phyloP scores from a whole-genome alignment of 2,888 invertebrate species.

The Ophonus ardosiacus region DNA sequence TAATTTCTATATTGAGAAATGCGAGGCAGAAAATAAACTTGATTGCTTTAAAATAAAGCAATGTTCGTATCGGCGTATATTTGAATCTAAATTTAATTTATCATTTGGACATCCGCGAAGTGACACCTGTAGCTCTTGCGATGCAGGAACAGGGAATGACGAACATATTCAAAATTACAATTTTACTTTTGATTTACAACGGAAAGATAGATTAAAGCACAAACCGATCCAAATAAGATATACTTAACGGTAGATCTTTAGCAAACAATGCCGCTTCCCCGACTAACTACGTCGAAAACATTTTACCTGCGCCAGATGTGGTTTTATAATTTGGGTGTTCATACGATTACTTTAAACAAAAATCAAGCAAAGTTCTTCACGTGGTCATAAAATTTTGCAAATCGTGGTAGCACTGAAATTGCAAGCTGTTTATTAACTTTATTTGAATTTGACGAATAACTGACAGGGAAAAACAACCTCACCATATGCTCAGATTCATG shows the following conservation, averaged over 20 bases:
- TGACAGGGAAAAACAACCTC: slow-evolving; percentile 58
- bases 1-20: slow-evolving; percentile 18
- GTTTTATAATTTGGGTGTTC: neutral
- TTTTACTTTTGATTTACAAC: slow-evolving; percentile 40
- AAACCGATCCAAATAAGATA: slow-evolving; percentile 30
- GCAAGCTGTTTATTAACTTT: slow-evolving; percentile 64
- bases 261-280: slow-evolving; percentile 47
- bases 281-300: slow-evolving; percentile 18
- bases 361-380: slow-evolving; percentile 61
- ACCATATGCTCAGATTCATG: slow-evolving; percentile 67
- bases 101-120: slow-evolving; percentile 63
- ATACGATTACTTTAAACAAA: slow-evolving; percentile 17
- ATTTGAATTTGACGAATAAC: slow-evolving; percentile 61
- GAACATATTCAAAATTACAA: slow-evolving; percentile 63
- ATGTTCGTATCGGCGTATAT: neutral
- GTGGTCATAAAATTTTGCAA: slow-evolving; percentile 66
- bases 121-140: slow-evolving; percentile 65
- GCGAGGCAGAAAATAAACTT: neutral
- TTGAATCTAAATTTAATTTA: slow-evolving; percentile 40
- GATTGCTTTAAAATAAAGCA: neutral
- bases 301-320: slow-evolving; percentile 37
- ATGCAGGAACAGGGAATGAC: slow-evolving; percentile 60
- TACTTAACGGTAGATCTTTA: slow-evolving; percentile 49
- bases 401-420: slow-evolving; percentile 67
- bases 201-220: slow-evolving; percentile 61